Evolutionary conservation across 2,797 vertebrate species (phyloP).

Genomic region (Sparidentex hasta): DNA sequence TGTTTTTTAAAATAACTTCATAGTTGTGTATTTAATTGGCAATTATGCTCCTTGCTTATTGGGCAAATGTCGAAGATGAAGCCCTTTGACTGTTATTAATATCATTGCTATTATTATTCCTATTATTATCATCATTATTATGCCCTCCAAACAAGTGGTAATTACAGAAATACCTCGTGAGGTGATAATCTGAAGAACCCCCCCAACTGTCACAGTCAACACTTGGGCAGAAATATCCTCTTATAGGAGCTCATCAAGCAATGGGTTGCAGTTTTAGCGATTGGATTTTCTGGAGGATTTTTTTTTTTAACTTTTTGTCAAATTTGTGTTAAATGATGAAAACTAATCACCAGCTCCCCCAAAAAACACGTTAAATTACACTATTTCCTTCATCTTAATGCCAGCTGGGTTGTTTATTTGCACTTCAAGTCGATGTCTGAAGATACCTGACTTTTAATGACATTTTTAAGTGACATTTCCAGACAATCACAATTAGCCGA

Average conservation of each 20-base stretch:
- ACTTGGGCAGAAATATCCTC: background rate
- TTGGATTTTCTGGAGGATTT: no score
- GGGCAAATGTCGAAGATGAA: background rate
- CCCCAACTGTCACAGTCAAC: background rate
- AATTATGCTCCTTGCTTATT: background rate
- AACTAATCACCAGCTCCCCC: background rate
- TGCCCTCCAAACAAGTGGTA: background rate
- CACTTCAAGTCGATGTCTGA: conserved; percentile 44
- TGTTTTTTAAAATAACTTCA: background rate
- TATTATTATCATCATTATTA: background rate
- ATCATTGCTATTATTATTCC: background rate
- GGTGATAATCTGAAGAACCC: background rate
- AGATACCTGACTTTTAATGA: conserved; percentile 54
- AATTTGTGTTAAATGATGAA: background rate
- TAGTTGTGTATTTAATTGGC: background rate
- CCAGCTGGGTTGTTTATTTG: conserved; percentile 1
- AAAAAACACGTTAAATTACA: background rate
- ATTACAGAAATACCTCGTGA: background rate
- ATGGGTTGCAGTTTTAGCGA: background rate
- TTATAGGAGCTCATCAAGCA: background rate
- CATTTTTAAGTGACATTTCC: conserved; percentile 71
- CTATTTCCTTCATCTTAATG: background rate
- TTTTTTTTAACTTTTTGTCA: no score
- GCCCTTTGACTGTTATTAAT: background rate
- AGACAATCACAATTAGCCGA: conserved; percentile 73